These are phyloP conservation scores for Dasysyrphus tricinctus DNA, from an alignment of 2,888 invertebrate species.

Conservation along the genomic window DNA sequence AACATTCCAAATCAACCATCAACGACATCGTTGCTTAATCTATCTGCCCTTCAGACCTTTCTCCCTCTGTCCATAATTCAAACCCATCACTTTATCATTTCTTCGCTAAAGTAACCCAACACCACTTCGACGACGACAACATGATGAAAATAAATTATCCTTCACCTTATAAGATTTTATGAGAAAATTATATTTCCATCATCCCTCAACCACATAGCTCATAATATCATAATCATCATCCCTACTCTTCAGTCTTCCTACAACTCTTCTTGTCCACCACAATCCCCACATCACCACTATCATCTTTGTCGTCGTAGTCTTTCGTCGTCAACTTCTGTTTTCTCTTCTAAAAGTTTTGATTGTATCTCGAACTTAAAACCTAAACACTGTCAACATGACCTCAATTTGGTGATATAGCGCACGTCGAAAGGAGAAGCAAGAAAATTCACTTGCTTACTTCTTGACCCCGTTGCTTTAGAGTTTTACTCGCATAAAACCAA, in stretches of 20 bases:
- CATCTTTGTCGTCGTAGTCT: not conserved
- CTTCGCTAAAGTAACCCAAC: slow-evolving; percentile 40
- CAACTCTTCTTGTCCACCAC: not conserved
- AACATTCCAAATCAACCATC: not conserved
- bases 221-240: slow-evolving; percentile 20
- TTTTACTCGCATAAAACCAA: not conserved
- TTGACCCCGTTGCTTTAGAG: slow-evolving; percentile 1
- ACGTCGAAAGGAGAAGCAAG: not conserved
- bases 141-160: slow-evolving; percentile 68
- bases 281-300: not conserved
- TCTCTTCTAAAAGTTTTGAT: slow-evolving; percentile 59
- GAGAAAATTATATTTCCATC: slow-evolving; percentile 59
- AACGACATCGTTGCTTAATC: slow-evolving; percentile 36
- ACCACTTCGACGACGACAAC: slow-evolving; percentile 53
- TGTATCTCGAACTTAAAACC: slow-evolving; percentile 73
- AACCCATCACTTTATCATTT: slow-evolving; percentile 56
- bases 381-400: slow-evolving; percentile 75
- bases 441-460: slow-evolving; percentile 16
- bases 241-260: not conserved
- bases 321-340: slow-evolving; percentile 17
- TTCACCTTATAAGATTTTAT: slow-evolving; percentile 38
- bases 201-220: slow-evolving; percentile 6
- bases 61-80: not conserved
- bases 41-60: slow-evolving; percentile 51
- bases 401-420: slow-evolving; percentile 59